phyloP scores from a whole-genome alignment of 2,113 vertebrate species.

The Pica pica region DNA sequence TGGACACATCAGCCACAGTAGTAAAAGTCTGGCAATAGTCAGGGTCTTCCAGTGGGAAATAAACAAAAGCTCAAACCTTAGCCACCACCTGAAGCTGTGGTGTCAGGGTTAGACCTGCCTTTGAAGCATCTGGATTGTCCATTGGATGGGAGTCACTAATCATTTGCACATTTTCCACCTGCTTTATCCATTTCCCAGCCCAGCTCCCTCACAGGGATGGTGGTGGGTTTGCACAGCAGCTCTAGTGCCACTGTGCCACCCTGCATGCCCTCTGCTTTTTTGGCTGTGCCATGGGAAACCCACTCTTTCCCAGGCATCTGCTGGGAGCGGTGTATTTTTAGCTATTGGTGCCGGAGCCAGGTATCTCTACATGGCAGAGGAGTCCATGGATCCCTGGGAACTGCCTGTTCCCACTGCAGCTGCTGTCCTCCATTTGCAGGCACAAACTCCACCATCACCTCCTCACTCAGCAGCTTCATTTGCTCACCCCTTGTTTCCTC shows the following conservation, averaged over 20 bases:
- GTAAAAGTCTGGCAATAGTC: background rate
- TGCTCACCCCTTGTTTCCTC: background rate
- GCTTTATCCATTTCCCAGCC: background rate
- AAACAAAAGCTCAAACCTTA: background rate
- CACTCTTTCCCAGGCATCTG: background rate
- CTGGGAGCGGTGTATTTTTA: background rate
- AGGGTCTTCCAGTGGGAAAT: background rate
- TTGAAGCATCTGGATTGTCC: background rate
- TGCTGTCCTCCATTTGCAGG: background rate
- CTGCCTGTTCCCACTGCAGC: background rate
- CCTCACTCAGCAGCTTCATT: background rate
- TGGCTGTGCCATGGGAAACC: background rate
- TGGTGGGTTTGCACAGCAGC: background rate
- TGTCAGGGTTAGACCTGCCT: background rate
- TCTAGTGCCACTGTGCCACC: background rate
- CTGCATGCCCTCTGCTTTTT: background rate
- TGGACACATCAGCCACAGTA: accelerated
- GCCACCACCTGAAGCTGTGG: background rate
- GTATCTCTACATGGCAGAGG: background rate
- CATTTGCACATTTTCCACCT: background rate
- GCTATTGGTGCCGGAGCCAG: accelerated
- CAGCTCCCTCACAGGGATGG: background rate
- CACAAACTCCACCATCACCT: background rate
- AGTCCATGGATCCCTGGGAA: background rate
- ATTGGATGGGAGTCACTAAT: background rate